Conservation (phyloP, 2,113 vertebrate species). For the Sprattus sprattus region DNA sequence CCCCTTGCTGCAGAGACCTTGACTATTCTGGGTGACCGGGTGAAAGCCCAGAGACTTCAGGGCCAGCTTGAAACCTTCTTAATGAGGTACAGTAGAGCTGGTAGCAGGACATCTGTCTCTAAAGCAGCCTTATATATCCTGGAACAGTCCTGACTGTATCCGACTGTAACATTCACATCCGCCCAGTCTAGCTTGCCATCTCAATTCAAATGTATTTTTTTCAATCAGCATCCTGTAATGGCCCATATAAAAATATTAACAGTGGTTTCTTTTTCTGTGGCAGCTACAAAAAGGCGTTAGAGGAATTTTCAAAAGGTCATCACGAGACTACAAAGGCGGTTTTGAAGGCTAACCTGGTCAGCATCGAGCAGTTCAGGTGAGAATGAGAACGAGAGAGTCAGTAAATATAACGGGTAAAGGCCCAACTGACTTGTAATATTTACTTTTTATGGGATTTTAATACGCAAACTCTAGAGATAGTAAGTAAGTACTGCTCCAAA, state of each 20-base stretch:
- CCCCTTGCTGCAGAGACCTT: conserved; percentile 51
- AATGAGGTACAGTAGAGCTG: conserved; percentile 64
- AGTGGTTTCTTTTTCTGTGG: background rate
- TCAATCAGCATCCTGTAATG: background rate
- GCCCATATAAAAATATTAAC: background rate
- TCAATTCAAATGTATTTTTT: too few relatives aligned
- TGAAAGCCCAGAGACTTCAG: conserved; percentile 55
- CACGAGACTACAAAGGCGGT: conserved; percentile 63
- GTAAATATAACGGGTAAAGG: background rate
- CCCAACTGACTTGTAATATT: background rate
- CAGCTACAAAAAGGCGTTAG: conserved; percentile 78
- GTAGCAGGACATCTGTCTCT: background rate
- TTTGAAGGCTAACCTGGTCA: conserved; percentile 80
- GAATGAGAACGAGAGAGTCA: background rate
- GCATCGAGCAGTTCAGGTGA: conserved; percentile 82
- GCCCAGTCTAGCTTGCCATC: background rate
- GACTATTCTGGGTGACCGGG: conserved; percentile 57
- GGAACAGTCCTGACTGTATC: background rate
- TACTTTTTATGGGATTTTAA: too few relatives aligned
- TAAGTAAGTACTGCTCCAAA: background rate
- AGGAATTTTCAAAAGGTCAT: conserved; percentile 73
- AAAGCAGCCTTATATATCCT: background rate
- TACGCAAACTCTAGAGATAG: too few relatives aligned
- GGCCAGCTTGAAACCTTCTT: conserved; percentile 72
- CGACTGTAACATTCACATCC: background rate